Evolutionary conservation across 2,113 vertebrate species (phyloP), one percentile per base, ranked within the genome.

Genomic region (Telmatochromis sp.): DNA sequence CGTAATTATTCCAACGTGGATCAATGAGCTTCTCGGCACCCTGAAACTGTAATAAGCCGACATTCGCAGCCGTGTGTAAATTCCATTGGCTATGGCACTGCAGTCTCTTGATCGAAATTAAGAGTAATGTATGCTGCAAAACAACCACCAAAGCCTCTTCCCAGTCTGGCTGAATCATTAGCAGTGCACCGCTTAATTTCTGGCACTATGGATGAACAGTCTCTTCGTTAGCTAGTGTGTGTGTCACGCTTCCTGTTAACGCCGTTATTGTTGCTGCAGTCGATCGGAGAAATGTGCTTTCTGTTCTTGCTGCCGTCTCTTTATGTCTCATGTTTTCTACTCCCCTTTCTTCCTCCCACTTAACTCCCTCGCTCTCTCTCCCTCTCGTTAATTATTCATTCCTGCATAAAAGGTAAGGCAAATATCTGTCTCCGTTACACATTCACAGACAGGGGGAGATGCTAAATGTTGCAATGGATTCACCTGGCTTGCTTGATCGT

Each of bases 381-480:
- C 3, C 71, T 81, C 23, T 42, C 28, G 65, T 47, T 92, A 80
- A 89, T 93, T 89, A 92, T 93, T 93, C 90, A 88, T 73, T 90
- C 80, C 92, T 93, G 87, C 87, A 87, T 92, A 89, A 93, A 89
- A 93, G 65, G 89, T 96, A 96, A 96, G 94, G 95, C 94, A 95
- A 93, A 90, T 88, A 89, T 89, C 89, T 85, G 86, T 93, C 89
- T 94, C 81, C 14, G 51, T 88, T 87, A 90, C 88, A 95, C 93
- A 95, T 95, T 95, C 93, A 91, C 87, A 83, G 82, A 88, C 42
- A 37, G 51, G 84, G 78, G 79, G 26, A 80, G 65, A 88, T 85
- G 65, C 15, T 21, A 23, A 33, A 42, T 73, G 83, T 73, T 68
- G 85, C 58, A 71, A 89, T 42, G 80, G 79, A 71, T 81, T 85